A percentile compares a stretch with the other conserved stretches of the same genome.
Conservation (phyloP, 2,797 vertebrate species). For the Anguilla megastoma region DNA sequence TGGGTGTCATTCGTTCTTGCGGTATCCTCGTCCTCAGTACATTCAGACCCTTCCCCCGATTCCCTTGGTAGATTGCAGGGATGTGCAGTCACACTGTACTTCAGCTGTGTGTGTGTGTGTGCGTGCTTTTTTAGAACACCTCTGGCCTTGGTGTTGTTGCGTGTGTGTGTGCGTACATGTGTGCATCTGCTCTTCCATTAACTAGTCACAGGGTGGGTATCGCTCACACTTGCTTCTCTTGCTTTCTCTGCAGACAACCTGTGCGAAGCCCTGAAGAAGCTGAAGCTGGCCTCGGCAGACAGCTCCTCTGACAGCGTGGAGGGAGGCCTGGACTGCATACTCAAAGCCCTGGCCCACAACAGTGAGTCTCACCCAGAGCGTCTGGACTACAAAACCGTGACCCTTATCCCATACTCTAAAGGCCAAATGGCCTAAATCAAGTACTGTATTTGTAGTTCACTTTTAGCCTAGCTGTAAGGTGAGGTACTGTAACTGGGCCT, state of each 20-base stretch:
- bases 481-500: background rate
- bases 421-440: background rate
- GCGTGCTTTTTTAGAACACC: background rate
- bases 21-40: background rate
- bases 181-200: slow-evolving; percentile 22
- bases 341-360: slow-evolving; percentile 89
- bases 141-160: background rate
- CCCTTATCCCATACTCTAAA: background rate
- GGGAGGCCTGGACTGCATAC: slow-evolving; percentile 91
- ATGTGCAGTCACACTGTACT: background rate
- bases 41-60: background rate
- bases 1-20: background rate
- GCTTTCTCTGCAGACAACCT: slow-evolving; percentile 82
- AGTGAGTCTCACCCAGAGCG: slow-evolving; percentile 76
- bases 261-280: slow-evolving; percentile 89
- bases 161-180: slow-evolving; percentile 13
- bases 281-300: slow-evolving; percentile 88
- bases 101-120: background rate
- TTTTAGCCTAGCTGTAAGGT: background rate
- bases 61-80: background rate
- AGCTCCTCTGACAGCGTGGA: slow-evolving; percentile 84
- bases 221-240: slow-evolving; percentile 32
- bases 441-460: background rate
- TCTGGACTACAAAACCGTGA: background rate
- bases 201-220: slow-evolving; percentile 26